A percentile compares a stretch with the other conserved stretches of the same genome.
Conservation (phyloP, 1,140 invertebrate species). For the Gyrodactylus salaris region DNA sequence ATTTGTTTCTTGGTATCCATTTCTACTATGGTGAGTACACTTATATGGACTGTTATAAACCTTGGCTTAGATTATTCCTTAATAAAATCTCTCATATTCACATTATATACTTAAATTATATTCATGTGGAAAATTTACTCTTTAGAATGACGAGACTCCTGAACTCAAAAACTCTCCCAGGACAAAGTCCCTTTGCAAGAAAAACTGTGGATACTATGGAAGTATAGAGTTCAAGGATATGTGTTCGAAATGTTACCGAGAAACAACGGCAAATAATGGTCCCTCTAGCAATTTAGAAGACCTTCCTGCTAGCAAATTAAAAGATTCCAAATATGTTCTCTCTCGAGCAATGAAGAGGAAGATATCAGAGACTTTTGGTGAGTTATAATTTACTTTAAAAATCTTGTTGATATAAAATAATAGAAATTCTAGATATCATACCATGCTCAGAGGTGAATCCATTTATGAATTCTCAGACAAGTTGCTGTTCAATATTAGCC, state of each 20-base stretch:
- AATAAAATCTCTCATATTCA: too few species aligned
- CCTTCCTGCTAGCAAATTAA: background rate
- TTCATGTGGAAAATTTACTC: too few species aligned
- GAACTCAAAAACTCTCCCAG: background rate
- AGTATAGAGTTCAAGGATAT: background rate
- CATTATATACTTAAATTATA: too few species aligned
- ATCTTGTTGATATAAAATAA: too few species aligned
- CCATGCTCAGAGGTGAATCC: too few species aligned
- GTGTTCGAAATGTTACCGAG: background rate
- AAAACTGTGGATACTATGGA: background rate
- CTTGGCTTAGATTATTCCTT: too few species aligned
- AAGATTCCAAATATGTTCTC: background rate
- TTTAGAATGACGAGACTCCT: background rate
- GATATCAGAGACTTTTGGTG: background rate
- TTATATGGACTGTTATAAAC: too few species aligned
- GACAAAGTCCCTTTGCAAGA: background rate
- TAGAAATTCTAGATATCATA: too few species aligned
- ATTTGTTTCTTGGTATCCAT: background rate
- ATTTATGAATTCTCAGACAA: too few species aligned
- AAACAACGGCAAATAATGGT: too few species aligned
- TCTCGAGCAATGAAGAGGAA: background rate
- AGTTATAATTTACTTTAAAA: too few species aligned
- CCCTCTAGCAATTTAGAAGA: background rate
- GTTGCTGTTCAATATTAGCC: too few species aligned
- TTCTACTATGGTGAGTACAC: background rate